These are phyloP conservation scores for Lagopus muta DNA, from an alignment of 2,113 vertebrate genomes.

Conservation along the genomic window DNA sequence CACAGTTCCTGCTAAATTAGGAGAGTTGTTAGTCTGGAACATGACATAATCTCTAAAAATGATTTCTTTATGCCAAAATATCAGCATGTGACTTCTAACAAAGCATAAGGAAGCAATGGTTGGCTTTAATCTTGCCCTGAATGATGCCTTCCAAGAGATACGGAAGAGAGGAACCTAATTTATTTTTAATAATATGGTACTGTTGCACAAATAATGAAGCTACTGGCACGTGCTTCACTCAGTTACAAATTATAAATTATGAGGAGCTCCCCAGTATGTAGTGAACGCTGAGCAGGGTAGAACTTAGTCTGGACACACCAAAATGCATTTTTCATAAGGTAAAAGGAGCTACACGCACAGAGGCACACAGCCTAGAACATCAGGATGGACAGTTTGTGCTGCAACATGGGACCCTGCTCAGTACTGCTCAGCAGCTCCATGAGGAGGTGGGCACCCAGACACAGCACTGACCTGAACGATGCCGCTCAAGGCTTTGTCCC, in stretches of 20 bases:
- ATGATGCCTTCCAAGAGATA: background rate
- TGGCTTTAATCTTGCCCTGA: background rate
- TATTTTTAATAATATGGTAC: background rate
- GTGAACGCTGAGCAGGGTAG: background rate
- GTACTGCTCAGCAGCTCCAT: background rate
- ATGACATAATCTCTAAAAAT: background rate
- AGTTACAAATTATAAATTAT: background rate
- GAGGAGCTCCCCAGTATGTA: background rate
- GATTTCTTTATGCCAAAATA: background rate
- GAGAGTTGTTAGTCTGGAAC: background rate
- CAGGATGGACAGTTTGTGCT: background rate
- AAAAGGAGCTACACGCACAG: background rate
- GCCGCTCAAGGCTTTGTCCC: slow-evolving; percentile 88
- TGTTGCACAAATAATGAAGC: background rate
- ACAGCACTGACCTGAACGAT: slow-evolving; percentile 86
- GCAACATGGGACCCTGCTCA: background rate
- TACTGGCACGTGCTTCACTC: background rate
- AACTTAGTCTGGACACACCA: background rate
- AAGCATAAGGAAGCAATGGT: background rate
- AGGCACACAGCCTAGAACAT: background rate
- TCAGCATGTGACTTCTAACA: background rate
- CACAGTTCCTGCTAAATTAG: background rate
- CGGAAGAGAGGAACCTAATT: background rate
- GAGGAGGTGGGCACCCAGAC: accelerated
- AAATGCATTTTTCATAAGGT: background rate